Percentiles rank a stretch among this genome's conserved stretches.
Conservation (phyloP, 2,797 vertebrate genomes). For the Aphelocoma californica region DNA sequence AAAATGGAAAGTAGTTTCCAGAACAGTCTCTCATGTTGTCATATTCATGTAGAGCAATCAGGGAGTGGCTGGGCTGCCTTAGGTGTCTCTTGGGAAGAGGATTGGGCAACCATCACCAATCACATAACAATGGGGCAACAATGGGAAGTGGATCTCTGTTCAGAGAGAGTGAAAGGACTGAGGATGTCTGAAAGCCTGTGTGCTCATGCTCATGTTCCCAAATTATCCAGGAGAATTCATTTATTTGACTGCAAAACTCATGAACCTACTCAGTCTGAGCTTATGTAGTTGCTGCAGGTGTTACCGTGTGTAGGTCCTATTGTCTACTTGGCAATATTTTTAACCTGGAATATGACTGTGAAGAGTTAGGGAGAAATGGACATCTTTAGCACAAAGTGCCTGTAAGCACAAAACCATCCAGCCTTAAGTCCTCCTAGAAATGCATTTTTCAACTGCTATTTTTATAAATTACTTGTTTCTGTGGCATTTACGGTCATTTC, state of each 20-base stretch:
- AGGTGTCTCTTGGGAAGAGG: neutral
- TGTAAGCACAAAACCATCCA: neutral
- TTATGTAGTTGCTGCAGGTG: neutral
- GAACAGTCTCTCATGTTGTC: neutral
- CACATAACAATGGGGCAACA: neutral
- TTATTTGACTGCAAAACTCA: neutral
- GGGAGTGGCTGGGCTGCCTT: neutral
- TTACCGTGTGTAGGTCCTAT: neutral
- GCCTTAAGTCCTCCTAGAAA: neutral
- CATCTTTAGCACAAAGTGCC: neutral
- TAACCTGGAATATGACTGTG: neutral
- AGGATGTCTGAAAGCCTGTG: neutral
- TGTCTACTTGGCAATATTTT: neutral
- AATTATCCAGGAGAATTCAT: neutral
- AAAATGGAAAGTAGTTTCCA: neutral
- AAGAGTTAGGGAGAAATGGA: neutral
- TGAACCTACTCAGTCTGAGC: neutral
- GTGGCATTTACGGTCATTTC: neutral
- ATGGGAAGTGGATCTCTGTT: neutral
- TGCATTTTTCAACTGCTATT: neutral
- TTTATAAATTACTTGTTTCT: neutral
- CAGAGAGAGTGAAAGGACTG: neutral
- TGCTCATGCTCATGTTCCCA: neutral
- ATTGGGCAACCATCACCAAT: neutral
- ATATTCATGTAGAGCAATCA: neutral